Conservation (phyloP, 2,113 vertebrate genomes). For the Actenoides hombroni region DNA sequence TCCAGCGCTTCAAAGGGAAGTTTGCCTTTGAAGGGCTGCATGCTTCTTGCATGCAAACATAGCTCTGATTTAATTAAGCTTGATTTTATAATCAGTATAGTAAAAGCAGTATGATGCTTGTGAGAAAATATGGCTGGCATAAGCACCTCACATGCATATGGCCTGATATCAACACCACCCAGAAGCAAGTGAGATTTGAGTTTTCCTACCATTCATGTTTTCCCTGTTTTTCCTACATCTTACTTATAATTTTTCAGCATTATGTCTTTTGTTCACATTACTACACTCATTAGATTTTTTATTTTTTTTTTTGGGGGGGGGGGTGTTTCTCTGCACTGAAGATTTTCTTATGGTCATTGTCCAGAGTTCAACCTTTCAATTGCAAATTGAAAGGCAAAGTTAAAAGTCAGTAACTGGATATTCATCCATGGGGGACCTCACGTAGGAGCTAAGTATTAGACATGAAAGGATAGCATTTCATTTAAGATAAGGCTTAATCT, state of each 20-base stretch:
- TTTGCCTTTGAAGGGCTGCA: slow-evolving; percentile 31
- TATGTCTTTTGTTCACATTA: not conserved
- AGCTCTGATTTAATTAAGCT: slow-evolving; percentile 26
- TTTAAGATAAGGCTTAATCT: slow-evolving; percentile 36
- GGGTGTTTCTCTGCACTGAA: not conserved
- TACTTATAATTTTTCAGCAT: not conserved
- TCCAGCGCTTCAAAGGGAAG: slow-evolving; percentile 23
- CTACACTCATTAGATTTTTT: not conserved
- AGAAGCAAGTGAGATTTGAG: not conserved
- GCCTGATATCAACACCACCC: not conserved
- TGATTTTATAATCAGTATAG: slow-evolving; percentile 36
- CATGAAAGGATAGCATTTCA: slow-evolving; percentile 23
- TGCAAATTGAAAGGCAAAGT: not conserved
- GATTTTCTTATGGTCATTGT: not conserved
- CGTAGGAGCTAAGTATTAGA: not conserved
- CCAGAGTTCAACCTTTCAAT: not conserved
- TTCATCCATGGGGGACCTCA: not conserved
- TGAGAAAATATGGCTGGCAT: not conserved
- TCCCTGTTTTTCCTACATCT: not conserved
- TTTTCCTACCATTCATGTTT: not conserved
- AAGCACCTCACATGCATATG: not conserved
- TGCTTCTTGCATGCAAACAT: slow-evolving; percentile 24
- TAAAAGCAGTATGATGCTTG: not conserved
- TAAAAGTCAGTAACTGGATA: not conserved
- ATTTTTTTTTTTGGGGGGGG: not conserved